phyloP scores from a whole-genome alignment of 2,113 vertebrate genomes.

The Ctenomys sociabilis region DNA sequence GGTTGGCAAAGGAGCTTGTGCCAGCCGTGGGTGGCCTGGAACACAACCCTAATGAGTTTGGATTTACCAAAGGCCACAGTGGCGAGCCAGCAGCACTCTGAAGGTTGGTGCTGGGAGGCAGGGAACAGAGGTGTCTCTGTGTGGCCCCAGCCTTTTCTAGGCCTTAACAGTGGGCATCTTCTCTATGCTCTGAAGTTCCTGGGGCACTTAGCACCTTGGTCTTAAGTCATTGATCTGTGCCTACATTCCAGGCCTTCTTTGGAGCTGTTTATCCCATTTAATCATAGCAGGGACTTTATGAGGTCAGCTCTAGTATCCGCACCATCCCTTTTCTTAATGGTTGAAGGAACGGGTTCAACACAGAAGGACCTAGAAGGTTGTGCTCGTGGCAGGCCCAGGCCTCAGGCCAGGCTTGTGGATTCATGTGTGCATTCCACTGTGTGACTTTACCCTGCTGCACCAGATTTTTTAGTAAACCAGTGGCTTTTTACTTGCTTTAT shows the following conservation, averaged over 20 bases:
- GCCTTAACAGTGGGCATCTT: background rate
- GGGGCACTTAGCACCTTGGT: background rate
- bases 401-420: background rate
- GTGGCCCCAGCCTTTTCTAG: background rate
- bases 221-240: background rate
- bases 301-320: background rate
- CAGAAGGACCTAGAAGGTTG: background rate
- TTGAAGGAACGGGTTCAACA: background rate
- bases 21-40: background rate
- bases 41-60: background rate
- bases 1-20: background rate
- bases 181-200: background rate
- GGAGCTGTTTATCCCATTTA: background rate
- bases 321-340: background rate
- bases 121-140: background rate
- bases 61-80: background rate
- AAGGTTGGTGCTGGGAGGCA: background rate
- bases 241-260: background rate
- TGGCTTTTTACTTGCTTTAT: background rate
- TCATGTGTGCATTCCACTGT: background rate
- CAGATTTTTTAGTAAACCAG: background rate
- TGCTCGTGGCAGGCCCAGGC: fast-evolving
- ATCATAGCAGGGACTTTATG: background rate
- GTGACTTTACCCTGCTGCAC: background rate
- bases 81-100: background rate